Evolutionary conservation across 2,797 vertebrate species (phyloP).

Genomic region (Enoplosus armatus): DNA sequence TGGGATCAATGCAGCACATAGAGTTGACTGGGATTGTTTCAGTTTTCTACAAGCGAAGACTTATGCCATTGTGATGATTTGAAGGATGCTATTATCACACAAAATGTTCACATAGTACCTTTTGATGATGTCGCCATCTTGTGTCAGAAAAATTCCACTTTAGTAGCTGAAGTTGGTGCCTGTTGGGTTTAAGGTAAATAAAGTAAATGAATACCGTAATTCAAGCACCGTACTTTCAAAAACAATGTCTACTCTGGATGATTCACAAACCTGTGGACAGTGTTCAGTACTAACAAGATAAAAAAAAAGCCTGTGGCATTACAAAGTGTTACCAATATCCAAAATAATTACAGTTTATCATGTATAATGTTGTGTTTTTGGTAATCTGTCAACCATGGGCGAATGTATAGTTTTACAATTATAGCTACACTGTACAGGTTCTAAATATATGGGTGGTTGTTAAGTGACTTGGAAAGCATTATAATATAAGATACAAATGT

Average conservation of each 20-base stretch:
- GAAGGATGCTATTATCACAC: not conserved
- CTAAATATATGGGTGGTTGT: not conserved
- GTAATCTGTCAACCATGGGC: not conserved
- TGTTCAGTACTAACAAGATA: not conserved
- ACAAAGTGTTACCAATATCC: not conserved
- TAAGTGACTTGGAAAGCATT: not conserved
- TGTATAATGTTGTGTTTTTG: not conserved
- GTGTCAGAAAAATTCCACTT: not conserved
- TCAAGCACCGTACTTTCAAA: not conserved
- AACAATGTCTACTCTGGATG: not conserved
- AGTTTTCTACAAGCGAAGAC: too few species aligned
- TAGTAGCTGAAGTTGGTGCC: not conserved
- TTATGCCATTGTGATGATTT: not conserved
- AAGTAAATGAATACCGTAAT: not conserved
- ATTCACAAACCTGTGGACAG: not conserved
- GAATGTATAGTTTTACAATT: not conserved
- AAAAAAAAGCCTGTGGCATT: not conserved
- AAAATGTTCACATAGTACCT: not conserved
- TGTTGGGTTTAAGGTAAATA: not conserved
- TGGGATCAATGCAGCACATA: not conserved
- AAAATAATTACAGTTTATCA: not conserved
- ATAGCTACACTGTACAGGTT: not conserved
- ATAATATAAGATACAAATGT: not conserved
- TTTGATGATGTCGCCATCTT: slow-evolving; percentile 30
- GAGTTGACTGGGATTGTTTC: too few species aligned